Conservation (phyloP, 2,797 vertebrate genomes). For the Melanotaenia boesemani region DNA sequence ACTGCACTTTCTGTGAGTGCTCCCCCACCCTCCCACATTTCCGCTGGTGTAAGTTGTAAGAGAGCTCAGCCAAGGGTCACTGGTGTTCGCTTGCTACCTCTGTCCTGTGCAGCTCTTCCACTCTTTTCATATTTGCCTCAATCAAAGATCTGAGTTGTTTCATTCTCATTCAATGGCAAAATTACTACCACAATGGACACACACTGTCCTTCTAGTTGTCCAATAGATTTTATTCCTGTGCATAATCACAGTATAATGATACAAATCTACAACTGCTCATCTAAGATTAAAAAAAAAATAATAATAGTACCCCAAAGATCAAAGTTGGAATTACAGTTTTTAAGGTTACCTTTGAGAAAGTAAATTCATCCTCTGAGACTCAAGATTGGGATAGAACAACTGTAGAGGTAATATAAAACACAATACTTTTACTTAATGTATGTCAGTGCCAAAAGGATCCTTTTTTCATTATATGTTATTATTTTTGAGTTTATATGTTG, state of each 20-base stretch:
- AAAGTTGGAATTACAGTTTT: background rate
- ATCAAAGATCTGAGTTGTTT: conserved; percentile 73
- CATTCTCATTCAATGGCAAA: conserved; percentile 71
- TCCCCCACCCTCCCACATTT: conserved; percentile 68
- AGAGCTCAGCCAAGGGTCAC: conserved; percentile 85
- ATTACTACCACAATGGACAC: conserved; percentile 57
- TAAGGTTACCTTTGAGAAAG: background rate
- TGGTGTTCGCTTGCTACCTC: conserved; percentile 69
- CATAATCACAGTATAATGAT: conserved; percentile 24
- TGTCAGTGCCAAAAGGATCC: no score
- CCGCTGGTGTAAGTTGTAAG: conserved; percentile 76
- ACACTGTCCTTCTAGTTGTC: conserved; percentile 40
- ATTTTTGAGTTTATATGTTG: no score
- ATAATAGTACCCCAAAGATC: background rate
- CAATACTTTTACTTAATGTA: no score
- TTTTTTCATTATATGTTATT: no score
- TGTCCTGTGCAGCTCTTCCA: conserved; percentile 57
- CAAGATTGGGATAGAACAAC: no score
- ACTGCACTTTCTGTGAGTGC: conserved; percentile 62
- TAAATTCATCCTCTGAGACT: background rate
- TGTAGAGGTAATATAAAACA: no score
- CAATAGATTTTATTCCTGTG: conserved; percentile 44
- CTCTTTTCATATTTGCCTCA: conserved; percentile 68
- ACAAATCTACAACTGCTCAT: conserved; percentile 33
- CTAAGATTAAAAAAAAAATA: background rate